These are phyloP conservation scores for Spodoptera picta DNA, from an alignment of 2,888 invertebrate genomes.

Conservation along the genomic window DNA sequence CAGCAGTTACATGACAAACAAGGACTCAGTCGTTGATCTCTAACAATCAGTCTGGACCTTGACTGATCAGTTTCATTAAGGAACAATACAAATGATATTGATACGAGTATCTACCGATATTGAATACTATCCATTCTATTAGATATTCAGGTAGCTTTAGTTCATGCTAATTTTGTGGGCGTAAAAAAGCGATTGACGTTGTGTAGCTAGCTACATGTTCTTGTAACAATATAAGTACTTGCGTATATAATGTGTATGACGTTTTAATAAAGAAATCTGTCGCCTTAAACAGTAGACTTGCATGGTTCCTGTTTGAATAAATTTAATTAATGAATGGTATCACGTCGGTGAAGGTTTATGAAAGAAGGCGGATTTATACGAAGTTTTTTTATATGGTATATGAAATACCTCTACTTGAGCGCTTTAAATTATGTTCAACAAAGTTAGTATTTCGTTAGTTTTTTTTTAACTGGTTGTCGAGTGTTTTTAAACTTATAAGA, in stretches of 20 bases:
- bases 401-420: neutral
- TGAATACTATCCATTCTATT: constrained; percentile 8
- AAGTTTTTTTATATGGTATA: constrained; percentile 10
- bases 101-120: constrained; percentile 7
- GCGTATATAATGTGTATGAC: constrained; percentile 45
- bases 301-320: constrained; percentile 65
- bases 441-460: too few relatives aligned
- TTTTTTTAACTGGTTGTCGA: too few relatives aligned
- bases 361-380: constrained; percentile 34
- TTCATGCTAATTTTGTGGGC: constrained; percentile 43
- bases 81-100: constrained; percentile 13
- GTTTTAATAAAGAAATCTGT: constrained; percentile 56
- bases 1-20: neutral
- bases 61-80: constrained; percentile 2
- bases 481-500: too few relatives aligned
- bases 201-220: constrained; percentile 10
- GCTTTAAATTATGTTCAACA: too few relatives aligned
- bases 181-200: constrained; percentile 35
- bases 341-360: constrained; percentile 41
- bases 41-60: constrained; percentile 23
- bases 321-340: constrained; percentile 42
- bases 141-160: constrained; percentile 33
- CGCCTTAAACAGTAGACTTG: constrained; percentile 50
- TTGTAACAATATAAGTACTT: constrained; percentile 34
- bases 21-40: neutral